Base-by-base conservation (phyloP, 1,140 invertebrate species). In the Coelopa frigida region DNA sequence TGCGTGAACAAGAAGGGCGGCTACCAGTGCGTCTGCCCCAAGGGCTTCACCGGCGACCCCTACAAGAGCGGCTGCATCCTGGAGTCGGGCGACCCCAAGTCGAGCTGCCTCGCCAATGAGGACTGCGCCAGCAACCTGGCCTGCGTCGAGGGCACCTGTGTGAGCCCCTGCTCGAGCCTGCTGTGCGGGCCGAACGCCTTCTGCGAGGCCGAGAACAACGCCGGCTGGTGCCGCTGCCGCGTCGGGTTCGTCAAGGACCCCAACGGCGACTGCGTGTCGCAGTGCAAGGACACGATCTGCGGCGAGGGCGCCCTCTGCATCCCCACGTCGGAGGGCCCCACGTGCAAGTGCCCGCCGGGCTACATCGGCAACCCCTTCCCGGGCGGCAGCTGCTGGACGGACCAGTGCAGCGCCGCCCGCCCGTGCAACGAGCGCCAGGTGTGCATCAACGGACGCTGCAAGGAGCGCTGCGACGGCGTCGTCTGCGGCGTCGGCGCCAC, bases 301-400 rank as follows among this genome's bases (percentile, higher is more conserved):
- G 88, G 83, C 3, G 59, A 73, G n/a, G 86, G 84, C 54, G 89
- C 89, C 2, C 82, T 87, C 41, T 94, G 90, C 63, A 87, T 91
- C 43, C 83, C 88, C n/a, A 87, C 87, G 20, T 80, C 82, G 44
- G 75, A 80, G 26, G 90, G 89, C 18, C 86, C 88, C 12, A 90
- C 88, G 3, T 94, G 90, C 61, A 85, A 86, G 61, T 94, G 90
- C 59, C 75, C 82, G 4, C 83, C 87, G 64, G 88, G 89, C 26
- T 86, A 83, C 59, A 78, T 82, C 31, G 90, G 90, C 2, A 93
- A 94, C 72, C 88, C 90, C 15, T 94, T 93, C 74, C 86, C 89
- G 6, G 90, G 90, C 22, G 90, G 89, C 23, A 73, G 75, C 27
- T 94, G 90, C 67, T 72, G 73, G 24, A 81, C 83, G 26, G 88